Conservation (phyloP, 2,113 vertebrate genomes). For the Noctilio leporinus region DNA sequence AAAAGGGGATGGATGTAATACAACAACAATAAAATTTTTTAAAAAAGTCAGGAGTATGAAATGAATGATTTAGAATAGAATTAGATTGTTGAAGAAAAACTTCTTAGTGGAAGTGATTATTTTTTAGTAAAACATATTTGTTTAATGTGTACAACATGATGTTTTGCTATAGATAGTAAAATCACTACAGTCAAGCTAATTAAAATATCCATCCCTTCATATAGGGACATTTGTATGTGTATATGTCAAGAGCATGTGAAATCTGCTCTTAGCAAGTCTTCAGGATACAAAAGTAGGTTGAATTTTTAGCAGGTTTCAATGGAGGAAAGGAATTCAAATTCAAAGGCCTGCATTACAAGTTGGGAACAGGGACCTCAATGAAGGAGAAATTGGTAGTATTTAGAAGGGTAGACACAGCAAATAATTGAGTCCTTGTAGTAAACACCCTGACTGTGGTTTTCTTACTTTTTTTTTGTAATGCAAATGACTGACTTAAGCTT, state of each 20-base stretch:
- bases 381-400: background rate
- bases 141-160: background rate
- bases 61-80: background rate
- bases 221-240: background rate
- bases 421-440: background rate
- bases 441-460: background rate
- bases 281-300: background rate
- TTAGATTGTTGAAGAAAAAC: background rate
- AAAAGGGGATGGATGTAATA: too few relatives aligned
- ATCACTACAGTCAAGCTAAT: background rate
- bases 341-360: background rate
- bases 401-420: background rate
- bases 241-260: background rate
- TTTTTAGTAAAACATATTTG: background rate
- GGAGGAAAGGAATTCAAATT: background rate
- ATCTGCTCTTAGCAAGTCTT: background rate
- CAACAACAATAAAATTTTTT: too few relatives aligned
- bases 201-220: background rate
- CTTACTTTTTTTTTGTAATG: background rate
- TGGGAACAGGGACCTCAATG: background rate
- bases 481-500: background rate
- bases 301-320: background rate
- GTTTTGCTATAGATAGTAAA: background rate
- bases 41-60: background rate
- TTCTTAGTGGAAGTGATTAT: background rate